Evolutionary conservation across 2,888 invertebrate species (phyloP).

Genomic region (Scaptomyza polygonia): DNA sequence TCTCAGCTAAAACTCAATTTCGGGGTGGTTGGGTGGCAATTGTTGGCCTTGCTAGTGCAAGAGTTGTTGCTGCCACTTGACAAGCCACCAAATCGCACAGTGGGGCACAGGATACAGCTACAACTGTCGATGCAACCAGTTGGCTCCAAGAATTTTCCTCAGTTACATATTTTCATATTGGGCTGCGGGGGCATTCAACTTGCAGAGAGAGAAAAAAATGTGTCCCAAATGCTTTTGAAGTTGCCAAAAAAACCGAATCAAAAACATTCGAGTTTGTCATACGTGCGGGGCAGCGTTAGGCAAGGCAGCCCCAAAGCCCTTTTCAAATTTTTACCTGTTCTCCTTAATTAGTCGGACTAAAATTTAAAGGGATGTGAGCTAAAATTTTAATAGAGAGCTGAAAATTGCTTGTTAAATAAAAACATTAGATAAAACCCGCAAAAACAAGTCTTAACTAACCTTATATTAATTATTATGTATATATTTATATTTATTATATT

Average conservation of each 20-base stretch:
- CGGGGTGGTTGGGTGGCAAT: constrained; percentile 13
- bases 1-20: constrained; percentile 25
- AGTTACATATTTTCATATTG: constrained; percentile 11
- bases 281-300: constrained; percentile 2
- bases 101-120: constrained; percentile 21
- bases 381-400: neutral
- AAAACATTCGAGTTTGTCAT: constrained; percentile 33
- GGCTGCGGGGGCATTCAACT: constrained; percentile 26
- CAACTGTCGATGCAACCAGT: constrained; percentile 49
- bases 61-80: constrained; percentile 20
- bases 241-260: constrained; percentile 16
- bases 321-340: neutral
- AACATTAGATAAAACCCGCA: no score
- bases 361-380: constrained; percentile 7
- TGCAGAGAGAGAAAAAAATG: constrained; percentile 9
- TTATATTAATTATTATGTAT: no score
- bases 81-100: constrained; percentile 6
- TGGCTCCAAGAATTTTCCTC: constrained; percentile 13
- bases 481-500: no score
- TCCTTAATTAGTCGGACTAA: constrained; percentile 15
- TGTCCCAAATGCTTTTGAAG: constrained; percentile 48
- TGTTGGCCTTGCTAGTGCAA: constrained; percentile 47
- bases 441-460: no score
- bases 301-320: neutral
- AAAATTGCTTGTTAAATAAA: no score